These are phyloP conservation scores for Busseola fusca DNA, from an alignment of 2,888 invertebrate species.

Conservation along the genomic window DNA sequence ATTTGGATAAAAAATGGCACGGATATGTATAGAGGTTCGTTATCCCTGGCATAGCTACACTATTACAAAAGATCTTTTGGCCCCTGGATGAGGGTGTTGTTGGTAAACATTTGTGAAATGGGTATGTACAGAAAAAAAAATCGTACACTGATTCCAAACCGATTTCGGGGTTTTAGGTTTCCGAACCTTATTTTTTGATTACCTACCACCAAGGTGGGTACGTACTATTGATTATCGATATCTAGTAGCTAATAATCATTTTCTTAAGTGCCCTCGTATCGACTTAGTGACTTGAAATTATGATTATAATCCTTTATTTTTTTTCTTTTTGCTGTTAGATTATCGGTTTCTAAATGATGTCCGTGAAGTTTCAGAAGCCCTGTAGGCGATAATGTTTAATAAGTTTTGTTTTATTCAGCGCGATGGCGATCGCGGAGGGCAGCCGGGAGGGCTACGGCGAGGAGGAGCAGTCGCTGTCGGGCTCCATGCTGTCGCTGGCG, in stretches of 20 bases:
- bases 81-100: too few species aligned
- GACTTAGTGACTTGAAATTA: not conserved
- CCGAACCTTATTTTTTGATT: too few species aligned
- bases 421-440: slow-evolving; percentile 96
- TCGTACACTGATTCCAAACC: too few species aligned
- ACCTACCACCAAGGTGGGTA: not conserved
- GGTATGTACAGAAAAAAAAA: too few species aligned
- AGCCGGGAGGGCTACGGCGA: slow-evolving; percentile 96
- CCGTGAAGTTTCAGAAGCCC: not conserved
- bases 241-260: not conserved
- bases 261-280: not conserved
- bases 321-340: not conserved
- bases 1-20: too few species aligned
- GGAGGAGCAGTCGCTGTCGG: slow-evolving; percentile 97
- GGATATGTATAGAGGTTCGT: too few species aligned
- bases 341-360: not conserved
- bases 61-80: too few species aligned
- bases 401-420: slow-evolving; percentile 88
- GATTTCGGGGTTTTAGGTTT: too few species aligned
- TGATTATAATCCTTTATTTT: not conserved
- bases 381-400: not conserved
- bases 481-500: slow-evolving; percentile 98
- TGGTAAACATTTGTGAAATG: too few species aligned
- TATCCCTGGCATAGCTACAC: too few species aligned
- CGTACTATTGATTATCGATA: not conserved